Percentiles rank a stretch among this genome's conserved stretches.
Conservation (phyloP, 1,140 invertebrate genomes). For the Bombus superbus region DNA sequence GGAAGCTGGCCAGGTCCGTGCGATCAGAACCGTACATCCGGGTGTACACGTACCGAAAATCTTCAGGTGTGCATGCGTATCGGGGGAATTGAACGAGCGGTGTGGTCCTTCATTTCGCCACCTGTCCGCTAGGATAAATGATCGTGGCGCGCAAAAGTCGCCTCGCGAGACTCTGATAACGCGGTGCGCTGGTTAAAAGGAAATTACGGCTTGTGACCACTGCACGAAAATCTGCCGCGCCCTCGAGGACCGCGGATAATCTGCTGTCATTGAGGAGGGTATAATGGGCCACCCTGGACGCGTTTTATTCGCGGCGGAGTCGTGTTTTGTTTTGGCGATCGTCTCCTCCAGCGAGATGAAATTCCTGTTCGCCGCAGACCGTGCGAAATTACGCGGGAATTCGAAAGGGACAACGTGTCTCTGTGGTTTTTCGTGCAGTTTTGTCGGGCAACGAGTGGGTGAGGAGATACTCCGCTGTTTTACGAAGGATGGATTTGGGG, state of each 20-base stretch:
- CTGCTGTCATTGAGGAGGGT: slow-evolving; percentile 66
- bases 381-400: slow-evolving; percentile 61
- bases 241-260: slow-evolving; percentile 62
- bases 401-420: neutral
- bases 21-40: slow-evolving; percentile 17
- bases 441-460: neutral
- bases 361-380: slow-evolving; percentile 66
- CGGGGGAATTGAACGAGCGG: slow-evolving; percentile 23
- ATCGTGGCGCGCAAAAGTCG: slow-evolving; percentile 14
- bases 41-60: slow-evolving; percentile 6
- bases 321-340: neutral
- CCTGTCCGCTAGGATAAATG: slow-evolving; percentile 64
- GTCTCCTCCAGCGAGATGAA: slow-evolving; percentile 67
- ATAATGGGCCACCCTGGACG: slow-evolving; percentile 72
- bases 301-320: neutral
- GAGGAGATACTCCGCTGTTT: no score
- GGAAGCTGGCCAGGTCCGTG: neutral
- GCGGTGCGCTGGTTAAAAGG: slow-evolving; percentile 55
- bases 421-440: neutral
- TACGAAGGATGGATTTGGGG: no score
- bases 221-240: slow-evolving; percentile 27
- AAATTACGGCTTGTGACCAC: slow-evolving; percentile 65
- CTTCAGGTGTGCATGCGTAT: neutral
- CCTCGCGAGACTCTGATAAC: slow-evolving; percentile 55
- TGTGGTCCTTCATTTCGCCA: slow-evolving; percentile 66